Percentiles rank a stretch among this genome's conserved stretches.
Conservation (phyloP, 2,888 invertebrate genomes). For the Drosophila differens region DNA sequence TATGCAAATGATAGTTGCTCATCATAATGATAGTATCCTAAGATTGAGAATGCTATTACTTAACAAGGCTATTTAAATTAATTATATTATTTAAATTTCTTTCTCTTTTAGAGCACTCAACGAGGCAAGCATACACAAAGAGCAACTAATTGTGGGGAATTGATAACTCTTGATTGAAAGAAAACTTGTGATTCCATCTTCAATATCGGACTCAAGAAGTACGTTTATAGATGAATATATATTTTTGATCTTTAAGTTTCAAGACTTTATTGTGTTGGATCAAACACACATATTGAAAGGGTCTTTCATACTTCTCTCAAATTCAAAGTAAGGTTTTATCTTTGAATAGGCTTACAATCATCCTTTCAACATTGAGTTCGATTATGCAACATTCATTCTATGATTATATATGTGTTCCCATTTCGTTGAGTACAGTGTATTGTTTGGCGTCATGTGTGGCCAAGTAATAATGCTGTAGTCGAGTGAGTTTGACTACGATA, state of each 20-base stretch:
- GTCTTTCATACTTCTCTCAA: background rate
- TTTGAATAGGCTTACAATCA: background rate
- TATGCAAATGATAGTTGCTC: conserved; percentile 29
- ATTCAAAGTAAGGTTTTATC: background rate
- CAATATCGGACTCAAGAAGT: background rate
- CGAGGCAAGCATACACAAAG: background rate
- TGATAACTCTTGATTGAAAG: background rate
- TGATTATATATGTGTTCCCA: too few relatives aligned
- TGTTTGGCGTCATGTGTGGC: too few relatives aligned
- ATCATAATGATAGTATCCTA: conserved; percentile 2
- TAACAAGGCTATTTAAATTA: conserved; percentile 8
- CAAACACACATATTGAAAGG: background rate
- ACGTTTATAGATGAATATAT: background rate
- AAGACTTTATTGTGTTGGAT: background rate
- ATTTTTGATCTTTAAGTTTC: background rate
- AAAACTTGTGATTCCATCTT: too few relatives aligned
- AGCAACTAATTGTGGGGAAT: background rate
- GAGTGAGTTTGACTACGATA: background rate
- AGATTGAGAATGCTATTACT: background rate
- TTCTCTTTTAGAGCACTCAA: conserved; percentile 11
- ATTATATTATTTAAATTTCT: conserved; percentile 5
- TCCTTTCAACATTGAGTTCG: background rate
- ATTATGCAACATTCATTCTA: background rate
- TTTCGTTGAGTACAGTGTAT: too few relatives aligned
- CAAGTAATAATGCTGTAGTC: background rate